Evolutionary conservation across 2,113 vertebrate species (phyloP).

Genomic region (Phalacrocorax carbo): DNA sequence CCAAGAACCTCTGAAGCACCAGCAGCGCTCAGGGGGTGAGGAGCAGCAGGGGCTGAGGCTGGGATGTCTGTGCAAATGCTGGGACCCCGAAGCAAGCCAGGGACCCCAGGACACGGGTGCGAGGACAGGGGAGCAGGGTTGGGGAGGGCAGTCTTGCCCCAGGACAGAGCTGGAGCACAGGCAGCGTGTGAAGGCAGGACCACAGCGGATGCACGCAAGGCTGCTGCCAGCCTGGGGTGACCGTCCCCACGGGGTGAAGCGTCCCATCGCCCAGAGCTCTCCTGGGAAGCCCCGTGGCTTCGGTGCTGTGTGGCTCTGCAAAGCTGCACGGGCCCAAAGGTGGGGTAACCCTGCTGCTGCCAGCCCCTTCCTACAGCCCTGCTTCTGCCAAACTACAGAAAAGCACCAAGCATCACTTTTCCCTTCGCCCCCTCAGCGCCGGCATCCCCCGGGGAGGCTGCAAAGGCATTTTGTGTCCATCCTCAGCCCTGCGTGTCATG

Average conservation of each 20-base stretch:
- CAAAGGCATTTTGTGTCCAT: background rate
- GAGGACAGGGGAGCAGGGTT: background rate
- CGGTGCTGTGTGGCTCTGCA: background rate
- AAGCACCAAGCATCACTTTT: background rate
- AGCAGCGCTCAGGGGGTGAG: accelerated
- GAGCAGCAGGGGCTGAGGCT: background rate
- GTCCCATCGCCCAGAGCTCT: background rate
- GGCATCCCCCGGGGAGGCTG: accelerated
- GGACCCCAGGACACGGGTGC: background rate
- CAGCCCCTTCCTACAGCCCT: background rate
- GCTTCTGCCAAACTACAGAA: background rate
- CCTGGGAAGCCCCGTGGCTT: background rate
- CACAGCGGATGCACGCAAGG: background rate
- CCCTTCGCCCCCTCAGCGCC: background rate
- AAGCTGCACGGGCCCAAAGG: background rate
- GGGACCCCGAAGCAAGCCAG: background rate
- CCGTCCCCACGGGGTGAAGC: accelerated
- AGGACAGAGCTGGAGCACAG: background rate
- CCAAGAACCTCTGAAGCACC: background rate
- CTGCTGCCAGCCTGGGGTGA: background rate
- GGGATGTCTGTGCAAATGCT: background rate
- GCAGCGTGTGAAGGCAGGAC: background rate
- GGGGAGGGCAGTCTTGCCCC: background rate
- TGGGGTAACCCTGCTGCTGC: background rate
- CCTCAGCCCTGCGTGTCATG: accelerated